phyloP scores from a whole-genome alignment of 1,140 invertebrate genomes.

The Zaprionus camerounensis region DNA sequence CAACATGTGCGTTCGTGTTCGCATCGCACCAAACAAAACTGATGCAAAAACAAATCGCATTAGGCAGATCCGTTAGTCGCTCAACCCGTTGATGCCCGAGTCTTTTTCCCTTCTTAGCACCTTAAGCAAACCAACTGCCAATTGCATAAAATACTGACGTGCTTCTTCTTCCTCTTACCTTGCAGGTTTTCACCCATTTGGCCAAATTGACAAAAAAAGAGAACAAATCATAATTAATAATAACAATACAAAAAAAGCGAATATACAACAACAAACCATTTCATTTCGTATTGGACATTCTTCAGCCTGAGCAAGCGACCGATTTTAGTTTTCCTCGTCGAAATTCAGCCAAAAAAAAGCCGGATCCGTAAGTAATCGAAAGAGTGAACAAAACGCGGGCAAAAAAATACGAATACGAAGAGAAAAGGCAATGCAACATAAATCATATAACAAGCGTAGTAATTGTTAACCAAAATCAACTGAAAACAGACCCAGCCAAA shows the following conservation, averaged over 20 bases:
- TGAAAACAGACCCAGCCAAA: constrained; percentile 6
- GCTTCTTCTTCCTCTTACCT: constrained; percentile 27
- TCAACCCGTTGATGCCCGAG: neutral
- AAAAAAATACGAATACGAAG: neutral
- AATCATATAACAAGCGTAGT: neutral
- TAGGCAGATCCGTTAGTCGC: neutral
- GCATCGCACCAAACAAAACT: neutral
- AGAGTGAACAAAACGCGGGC: neutral
- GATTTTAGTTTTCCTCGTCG: constrained; percentile 23
- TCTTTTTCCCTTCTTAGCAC: neutral
- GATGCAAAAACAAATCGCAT: neutral
- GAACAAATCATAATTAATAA: neutral
- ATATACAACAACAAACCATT: constrained; percentile 35
- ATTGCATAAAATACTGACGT: neutral
- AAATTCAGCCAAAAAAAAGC: constrained; percentile 41
- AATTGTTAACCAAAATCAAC: constrained; percentile 5
- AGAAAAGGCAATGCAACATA: constrained; percentile 2
- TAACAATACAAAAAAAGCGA: neutral
- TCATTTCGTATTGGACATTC: constrained; percentile 34
- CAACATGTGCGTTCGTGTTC: neutral
- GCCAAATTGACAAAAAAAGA: constrained; percentile 62
- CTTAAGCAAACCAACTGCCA: neutral
- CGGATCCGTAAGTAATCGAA: constrained; percentile 6
- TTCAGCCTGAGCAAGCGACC: constrained; percentile 15
- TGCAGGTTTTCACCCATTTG: constrained; percentile 69